Percentiles rank a stretch among this genome's conserved stretches.
Evolutionary conservation across 2,113 vertebrate species (phyloP).

Genomic region (Zapornia atra): DNA sequence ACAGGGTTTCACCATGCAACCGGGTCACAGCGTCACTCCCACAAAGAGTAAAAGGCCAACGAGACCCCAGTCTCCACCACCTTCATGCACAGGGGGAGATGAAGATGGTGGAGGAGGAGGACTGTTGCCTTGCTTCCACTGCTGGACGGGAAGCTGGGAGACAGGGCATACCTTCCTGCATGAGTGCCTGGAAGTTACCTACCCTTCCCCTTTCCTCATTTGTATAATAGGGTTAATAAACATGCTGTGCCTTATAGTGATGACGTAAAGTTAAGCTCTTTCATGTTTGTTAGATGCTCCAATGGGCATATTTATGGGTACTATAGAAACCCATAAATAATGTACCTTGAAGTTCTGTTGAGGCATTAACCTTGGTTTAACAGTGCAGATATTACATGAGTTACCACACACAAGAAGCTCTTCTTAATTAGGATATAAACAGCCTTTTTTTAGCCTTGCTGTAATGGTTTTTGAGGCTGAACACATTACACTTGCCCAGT

Average conservation of each 20-base stretch:
- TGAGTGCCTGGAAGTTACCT: neutral
- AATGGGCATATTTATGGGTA: neutral
- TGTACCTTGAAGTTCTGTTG: conserved; percentile 41
- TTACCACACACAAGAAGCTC: neutral
- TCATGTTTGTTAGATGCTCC: conserved; percentile 33
- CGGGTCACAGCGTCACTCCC: neutral
- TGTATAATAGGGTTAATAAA: conserved; percentile 46
- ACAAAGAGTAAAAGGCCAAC: neutral
- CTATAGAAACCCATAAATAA: conserved; percentile 29
- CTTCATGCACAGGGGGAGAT: rapidly evolving
- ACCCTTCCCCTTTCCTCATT: conserved; percentile 9
- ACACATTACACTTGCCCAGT: neutral
- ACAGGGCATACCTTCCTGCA: neutral
- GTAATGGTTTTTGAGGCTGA: conserved; percentile 2
- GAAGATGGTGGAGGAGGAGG: neutral
- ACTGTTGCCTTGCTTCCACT: neutral
- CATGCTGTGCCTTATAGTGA: neutral
- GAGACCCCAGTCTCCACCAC: neutral
- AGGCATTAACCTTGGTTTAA: conserved; percentile 39
- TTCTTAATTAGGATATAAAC: conserved; percentile 30
- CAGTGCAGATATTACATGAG: conserved; percentile 23
- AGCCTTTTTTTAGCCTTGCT: neutral
- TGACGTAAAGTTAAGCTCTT: conserved; percentile 35
- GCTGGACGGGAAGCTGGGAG: neutral
- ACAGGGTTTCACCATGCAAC: neutral